phyloP scores from a whole-genome alignment of 2,797 vertebrate genomes.

The Alosa sapidissima region DNA sequence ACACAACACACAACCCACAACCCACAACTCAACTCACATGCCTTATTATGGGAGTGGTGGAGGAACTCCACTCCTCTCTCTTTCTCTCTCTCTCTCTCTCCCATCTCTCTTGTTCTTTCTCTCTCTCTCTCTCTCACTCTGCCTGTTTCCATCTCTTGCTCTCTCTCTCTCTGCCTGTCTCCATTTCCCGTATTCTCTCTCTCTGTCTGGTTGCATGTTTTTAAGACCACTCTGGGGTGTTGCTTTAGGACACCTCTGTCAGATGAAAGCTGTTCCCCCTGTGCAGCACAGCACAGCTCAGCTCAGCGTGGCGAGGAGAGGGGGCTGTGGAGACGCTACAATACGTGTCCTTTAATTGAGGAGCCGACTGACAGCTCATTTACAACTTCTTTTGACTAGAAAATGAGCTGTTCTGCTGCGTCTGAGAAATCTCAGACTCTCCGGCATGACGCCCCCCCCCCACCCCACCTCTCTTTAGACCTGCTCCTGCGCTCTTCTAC shows the following conservation, averaged over 20 bases:
- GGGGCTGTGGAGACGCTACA: background rate
- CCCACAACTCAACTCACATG: too few relatives aligned
- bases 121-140: background rate
- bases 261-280: background rate
- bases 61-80: background rate
- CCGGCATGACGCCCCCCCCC: background rate
- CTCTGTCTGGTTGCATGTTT: background rate
- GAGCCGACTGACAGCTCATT: background rate
- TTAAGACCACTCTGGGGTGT: conserved; percentile 1
- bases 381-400: background rate
- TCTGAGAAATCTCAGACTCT: background rate
- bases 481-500: background rate
- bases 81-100: background rate
- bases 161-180: background rate
- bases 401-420: background rate
- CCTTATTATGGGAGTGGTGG: background rate
- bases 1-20: too few relatives aligned
- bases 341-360: background rate
- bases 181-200: background rate
- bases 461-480: background rate
- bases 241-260: background rate
- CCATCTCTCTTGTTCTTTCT: background rate
- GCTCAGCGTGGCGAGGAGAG: too few relatives aligned
- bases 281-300: background rate
- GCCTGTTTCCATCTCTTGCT: background rate